Conservation (phyloP, 2,888 invertebrate species). For the Deroplatys truncata region DNA sequence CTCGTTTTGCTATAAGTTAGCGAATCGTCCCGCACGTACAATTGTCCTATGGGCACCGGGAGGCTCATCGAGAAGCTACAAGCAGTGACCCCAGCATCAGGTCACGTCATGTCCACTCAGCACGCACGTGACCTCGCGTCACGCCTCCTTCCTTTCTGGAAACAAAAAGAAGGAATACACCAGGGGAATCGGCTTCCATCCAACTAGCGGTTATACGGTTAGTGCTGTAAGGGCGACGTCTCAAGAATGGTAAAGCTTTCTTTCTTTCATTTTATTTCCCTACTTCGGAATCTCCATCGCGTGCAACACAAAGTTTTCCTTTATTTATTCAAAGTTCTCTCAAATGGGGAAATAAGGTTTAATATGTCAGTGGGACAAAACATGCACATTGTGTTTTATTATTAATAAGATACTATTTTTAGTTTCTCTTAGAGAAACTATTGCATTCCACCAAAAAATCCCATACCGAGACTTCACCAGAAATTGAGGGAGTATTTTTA, state of each 20-base stretch:
- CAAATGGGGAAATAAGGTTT: too few species aligned
- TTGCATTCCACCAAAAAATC: too few species aligned
- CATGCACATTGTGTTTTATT: too few species aligned
- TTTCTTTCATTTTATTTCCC: background rate
- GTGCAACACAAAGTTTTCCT: too few species aligned
- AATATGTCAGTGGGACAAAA: too few species aligned
- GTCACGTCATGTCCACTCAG: conserved; percentile 18
- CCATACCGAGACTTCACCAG: too few species aligned
- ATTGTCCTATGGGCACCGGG: background rate
- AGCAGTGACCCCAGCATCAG: background rate
- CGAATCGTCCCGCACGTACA: background rate
- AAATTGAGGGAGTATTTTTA: too few species aligned
- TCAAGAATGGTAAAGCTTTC: background rate
- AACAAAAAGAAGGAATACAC: background rate
- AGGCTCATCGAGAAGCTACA: background rate
- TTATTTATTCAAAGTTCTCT: too few species aligned
- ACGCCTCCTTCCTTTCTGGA: background rate
- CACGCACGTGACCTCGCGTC: conserved; percentile 8
- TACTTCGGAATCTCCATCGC: background rate
- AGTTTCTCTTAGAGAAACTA: too few species aligned
- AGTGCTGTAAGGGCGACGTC: background rate
- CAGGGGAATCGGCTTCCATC: background rate
- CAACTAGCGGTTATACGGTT: background rate
- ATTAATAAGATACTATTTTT: too few species aligned
- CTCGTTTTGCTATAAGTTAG: background rate